These are phyloP conservation scores for Pandemis cinnamomeana DNA, from an alignment of 2,888 invertebrate species.

Conservation along the genomic window DNA sequence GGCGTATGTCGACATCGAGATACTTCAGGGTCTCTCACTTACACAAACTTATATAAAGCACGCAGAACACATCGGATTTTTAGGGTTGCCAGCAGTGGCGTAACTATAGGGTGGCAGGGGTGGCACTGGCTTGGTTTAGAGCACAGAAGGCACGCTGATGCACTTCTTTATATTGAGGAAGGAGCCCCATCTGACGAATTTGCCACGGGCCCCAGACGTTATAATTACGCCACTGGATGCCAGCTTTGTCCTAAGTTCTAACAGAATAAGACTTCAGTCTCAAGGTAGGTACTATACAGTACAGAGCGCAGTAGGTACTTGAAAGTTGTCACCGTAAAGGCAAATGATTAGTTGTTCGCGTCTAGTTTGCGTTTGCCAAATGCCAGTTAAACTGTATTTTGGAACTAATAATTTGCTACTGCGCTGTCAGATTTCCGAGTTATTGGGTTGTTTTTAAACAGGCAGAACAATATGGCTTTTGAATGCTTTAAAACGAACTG, in stretches of 20 bases:
- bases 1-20: too few relatives aligned
- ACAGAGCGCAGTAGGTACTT: slow-evolving; percentile 1
- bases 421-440: background rate
- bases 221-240: too few relatives aligned
- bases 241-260: background rate
- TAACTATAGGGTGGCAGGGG: too few relatives aligned
- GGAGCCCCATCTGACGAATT: too few relatives aligned
- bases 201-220: too few relatives aligned
- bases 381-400: slow-evolving; percentile 17
- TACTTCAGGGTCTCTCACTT: too few relatives aligned
- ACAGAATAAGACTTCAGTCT: slow-evolving; percentile 23
- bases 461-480: background rate
- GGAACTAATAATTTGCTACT: slow-evolving; percentile 26
- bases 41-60: too few relatives aligned
- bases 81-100: background rate
- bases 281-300: too few relatives aligned
- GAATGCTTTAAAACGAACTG: background rate
- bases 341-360: slow-evolving; percentile 32
- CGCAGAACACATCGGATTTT: too few relatives aligned
- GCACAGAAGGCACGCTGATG: too few relatives aligned
- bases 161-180: too few relatives aligned
- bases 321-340: slow-evolving; percentile 26
- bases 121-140: too few relatives aligned
- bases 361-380: slow-evolving; percentile 26
- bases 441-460: background rate